These are phyloP conservation scores for Drosophila fulvimacula DNA, from an alignment of 2,888 invertebrate species.

Conservation along the genomic window DNA sequence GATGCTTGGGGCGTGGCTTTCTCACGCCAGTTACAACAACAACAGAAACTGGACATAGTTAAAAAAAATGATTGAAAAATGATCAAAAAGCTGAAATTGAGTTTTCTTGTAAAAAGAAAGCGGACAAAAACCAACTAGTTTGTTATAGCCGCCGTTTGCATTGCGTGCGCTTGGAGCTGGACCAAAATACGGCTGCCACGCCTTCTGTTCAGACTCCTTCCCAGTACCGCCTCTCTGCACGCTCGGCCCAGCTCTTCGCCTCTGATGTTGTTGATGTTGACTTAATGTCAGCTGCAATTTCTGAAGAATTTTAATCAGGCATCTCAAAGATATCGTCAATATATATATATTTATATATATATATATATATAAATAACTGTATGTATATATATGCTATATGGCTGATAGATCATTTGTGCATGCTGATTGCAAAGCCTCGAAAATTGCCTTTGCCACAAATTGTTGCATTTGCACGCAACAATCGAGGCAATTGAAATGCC, in stretches of 20 bases:
- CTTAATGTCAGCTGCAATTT: constrained; percentile 43
- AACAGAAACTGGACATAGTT: constrained; percentile 3
- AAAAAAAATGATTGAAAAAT: constrained; percentile 14
- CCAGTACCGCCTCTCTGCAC: neutral
- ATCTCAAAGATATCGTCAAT: constrained; percentile 28
- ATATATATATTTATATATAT: constrained; percentile 5
- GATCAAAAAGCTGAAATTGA: neutral
- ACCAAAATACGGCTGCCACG: neutral
- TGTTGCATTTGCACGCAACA: constrained; percentile 75
- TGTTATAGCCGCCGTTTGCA: constrained; percentile 24
- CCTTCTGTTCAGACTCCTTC: neutral
- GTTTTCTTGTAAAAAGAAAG: constrained; percentile 32
- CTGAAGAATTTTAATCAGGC: constrained; percentile 59
- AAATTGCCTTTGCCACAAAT: constrained; percentile 69
- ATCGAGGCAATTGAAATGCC: constrained; percentile 70
- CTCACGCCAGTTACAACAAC: constrained; percentile 23
- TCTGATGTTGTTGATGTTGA: neutral
- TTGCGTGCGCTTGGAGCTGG: constrained; percentile 24
- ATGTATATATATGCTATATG: too few species aligned
- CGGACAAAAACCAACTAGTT: constrained; percentile 30
- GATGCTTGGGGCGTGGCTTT: constrained; percentile 19
- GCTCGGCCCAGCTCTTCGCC: neutral
- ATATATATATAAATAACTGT: constrained; percentile 6
- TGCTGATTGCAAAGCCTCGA: constrained; percentile 47
- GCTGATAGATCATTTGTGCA: constrained; percentile 53